A percentile compares a stretch with the other conserved stretches of the same genome.
Conservation (phyloP, 2,797 vertebrate genomes). For the Mus caroli region DNA sequence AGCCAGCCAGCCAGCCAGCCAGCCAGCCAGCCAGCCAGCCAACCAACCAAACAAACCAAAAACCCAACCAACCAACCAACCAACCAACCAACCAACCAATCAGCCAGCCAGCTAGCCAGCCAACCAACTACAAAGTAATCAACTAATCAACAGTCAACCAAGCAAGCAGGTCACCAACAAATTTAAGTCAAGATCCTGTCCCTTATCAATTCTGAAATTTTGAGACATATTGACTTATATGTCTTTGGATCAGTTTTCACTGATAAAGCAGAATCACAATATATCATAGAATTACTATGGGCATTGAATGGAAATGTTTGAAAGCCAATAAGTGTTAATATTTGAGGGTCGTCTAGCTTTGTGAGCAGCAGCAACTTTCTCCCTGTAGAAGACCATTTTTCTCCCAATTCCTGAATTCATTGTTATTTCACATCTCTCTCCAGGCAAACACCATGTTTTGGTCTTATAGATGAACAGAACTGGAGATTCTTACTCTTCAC, state of each 20-base stretch:
- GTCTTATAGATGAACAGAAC: background rate
- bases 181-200: background rate
- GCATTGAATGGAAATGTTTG: background rate
- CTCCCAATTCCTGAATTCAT: background rate
- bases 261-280: constrained; percentile 7
- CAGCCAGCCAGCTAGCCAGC: background rate
- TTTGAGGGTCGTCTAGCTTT: constrained; percentile 26
- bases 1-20: background rate
- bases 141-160: background rate
- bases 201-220: constrained; percentile 22
- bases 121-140: background rate
- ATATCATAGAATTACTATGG: constrained; percentile 6
- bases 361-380: background rate
- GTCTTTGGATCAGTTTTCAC: background rate
- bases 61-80: background rate
- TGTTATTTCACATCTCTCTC: background rate
- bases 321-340: background rate
- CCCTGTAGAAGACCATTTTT: background rate
- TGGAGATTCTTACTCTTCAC: background rate
- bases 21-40: background rate
- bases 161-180: background rate
- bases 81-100: background rate
- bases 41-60: too few relatives aligned
- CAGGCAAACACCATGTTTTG: background rate
- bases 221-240: background rate